Evolutionary conservation across 2,113 vertebrate species (phyloP).

Genomic region (Dasypus novemcinctus): DNA sequence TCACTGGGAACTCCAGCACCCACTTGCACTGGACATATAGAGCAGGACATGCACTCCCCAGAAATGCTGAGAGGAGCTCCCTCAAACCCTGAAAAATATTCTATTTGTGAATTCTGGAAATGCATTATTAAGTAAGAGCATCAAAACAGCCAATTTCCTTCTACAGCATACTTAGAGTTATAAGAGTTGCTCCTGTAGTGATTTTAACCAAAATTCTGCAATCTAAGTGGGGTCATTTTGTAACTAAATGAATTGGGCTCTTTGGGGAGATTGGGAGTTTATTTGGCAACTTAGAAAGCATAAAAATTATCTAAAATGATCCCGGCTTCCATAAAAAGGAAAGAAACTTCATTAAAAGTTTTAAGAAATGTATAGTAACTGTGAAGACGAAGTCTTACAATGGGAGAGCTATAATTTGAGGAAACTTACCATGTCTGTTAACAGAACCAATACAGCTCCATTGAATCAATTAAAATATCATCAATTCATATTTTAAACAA

Average conservation of each 20-base stretch:
- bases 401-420: background rate
- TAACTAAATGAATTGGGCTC: background rate
- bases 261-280: background rate
- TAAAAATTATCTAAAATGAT: background rate
- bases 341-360: background rate
- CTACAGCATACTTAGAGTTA: background rate
- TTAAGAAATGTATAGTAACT: background rate
- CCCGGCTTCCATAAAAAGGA: background rate
- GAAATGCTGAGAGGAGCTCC: background rate
- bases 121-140: background rate
- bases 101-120: conserved; percentile 14
- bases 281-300: conserved; percentile 8
- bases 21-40: too few species aligned
- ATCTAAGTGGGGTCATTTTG: background rate
- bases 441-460: background rate
- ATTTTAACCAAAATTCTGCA: conserved; percentile 21
- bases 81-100: background rate
- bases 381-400: background rate
- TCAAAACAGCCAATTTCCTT: background rate
- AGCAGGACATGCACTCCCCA: background rate
- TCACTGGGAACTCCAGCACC: background rate
- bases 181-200: background rate
- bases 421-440: background rate
- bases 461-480: background rate
- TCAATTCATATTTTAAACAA: too few species aligned